Evolutionary conservation across 2,797 vertebrate genomes (phyloP), one percentile per base, ranked within the genome.

Genomic region (Onychomys leucogaster): DNA sequence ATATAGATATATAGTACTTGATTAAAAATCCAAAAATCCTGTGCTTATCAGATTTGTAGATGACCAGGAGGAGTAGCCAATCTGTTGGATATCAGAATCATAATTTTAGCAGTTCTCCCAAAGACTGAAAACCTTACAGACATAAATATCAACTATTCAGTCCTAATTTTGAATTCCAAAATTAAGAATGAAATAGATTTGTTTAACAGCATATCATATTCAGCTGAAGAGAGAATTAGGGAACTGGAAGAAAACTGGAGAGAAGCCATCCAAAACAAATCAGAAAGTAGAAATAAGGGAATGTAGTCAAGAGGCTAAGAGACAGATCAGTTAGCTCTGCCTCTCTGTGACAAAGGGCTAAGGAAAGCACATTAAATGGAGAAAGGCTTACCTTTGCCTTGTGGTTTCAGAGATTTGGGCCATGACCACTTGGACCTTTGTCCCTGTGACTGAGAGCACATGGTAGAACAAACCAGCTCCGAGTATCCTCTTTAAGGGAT

Each of bases 141-240:
- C 85, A 89, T 43, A 93, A 77, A 69, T 77, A 25, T 69, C 90
- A 85, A 85, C 89, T 61, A 91, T 13, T 32, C 83, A 95, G 73
- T 78, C 80, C 41, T 46, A 65, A 81, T 27, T 71, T 19, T 34
- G 67, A 75, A 94, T 57, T 57, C 7, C 6, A 77, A 86, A 91
- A 29, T 55, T 41, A 73, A 88, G 32, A 83, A 41, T 14, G 55
- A 17, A 8, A 52, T 57, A n/a, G 23, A 4, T 71, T 1, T 88
- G 21, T 96, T 96, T 96, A 88, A 88, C 12, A 87, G 69, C 55
- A 63, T 59, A n/a, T 83, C 69, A 91, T 9, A 76, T 32, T 73
- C 41, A 76, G 43, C n/a, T 90, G 29, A 88, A 94, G 91, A 76
- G 65, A 41, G 75, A 93, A 85, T 91, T 85, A 46, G 41, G 73